phyloP scores from a whole-genome alignment of 35 echinoderm and acorn worm species.

The Ophioderma brevispina region DNA sequence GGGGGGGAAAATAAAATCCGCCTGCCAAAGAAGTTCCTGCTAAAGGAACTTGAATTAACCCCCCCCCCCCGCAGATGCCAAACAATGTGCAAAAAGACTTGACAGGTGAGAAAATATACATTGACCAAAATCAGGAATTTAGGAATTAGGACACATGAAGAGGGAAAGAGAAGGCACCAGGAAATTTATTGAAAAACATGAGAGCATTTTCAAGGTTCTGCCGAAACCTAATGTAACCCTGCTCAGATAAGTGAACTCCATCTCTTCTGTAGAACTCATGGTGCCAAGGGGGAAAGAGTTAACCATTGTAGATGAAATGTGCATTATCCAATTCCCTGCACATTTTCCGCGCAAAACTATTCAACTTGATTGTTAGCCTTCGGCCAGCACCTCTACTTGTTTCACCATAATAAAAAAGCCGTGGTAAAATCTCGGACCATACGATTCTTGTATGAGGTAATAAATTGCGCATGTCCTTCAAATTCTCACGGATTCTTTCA shows the following conservation, averaged over 20 bases:
- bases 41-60: too few relatives aligned
- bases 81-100: too few relatives aligned
- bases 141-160: too few relatives aligned
- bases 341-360: not conserved
- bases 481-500: not conserved
- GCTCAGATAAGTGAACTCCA: not conserved
- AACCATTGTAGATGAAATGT: not conserved
- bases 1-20: too few relatives aligned
- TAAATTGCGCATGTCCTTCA: too few relatives aligned
- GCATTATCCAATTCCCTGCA: not conserved
- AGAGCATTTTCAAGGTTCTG: not conserved
- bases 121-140: too few relatives aligned
- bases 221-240: not conserved
- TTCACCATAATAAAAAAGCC: not conserved
- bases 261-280: not conserved
- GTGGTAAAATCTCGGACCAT: not conserved
- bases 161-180: too few relatives aligned
- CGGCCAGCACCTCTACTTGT: not conserved
- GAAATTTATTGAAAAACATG: not conserved
- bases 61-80: too few relatives aligned
- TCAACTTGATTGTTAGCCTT: not conserved
- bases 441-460: too few relatives aligned
- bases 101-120: too few relatives aligned
- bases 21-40: too few relatives aligned
- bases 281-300: not conserved